A percentile compares a stretch with the other conserved stretches of the same genome.
These are phyloP conservation scores for Manacus vitellinus DNA, from an alignment of 2,113 vertebrate species.

Conservation along the genomic window DNA sequence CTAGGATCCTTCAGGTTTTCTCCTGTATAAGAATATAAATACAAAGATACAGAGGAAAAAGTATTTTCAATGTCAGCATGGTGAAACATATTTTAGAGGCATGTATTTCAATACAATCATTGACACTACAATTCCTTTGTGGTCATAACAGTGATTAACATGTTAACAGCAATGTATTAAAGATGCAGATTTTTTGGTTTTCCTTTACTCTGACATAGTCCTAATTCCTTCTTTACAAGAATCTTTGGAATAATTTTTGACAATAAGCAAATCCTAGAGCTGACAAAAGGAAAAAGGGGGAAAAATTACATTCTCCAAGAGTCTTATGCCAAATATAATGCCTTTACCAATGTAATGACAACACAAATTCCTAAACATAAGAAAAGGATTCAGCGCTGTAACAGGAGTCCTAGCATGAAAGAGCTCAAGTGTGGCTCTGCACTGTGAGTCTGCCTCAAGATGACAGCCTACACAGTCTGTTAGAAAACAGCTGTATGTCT, in stretches of 20 bases:
- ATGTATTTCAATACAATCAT: neutral
- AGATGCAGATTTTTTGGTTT: neutral
- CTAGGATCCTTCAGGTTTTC: neutral
- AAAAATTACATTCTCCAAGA: neutral
- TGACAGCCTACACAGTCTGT: neutral
- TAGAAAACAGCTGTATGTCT: neutral
- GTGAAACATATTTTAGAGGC: neutral
- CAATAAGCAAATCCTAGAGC: neutral
- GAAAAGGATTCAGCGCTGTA: neutral
- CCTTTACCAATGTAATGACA: neutral
- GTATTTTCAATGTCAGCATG: neutral
- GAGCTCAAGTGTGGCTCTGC: neutral
- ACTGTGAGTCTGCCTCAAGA: neutral
- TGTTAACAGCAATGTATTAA: neutral
- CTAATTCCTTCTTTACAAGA: neutral
- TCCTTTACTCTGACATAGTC: neutral
- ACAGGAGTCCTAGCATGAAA: neutral
- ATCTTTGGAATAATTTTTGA: neutral
- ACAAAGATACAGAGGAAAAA: neutral
- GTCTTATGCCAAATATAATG: neutral
- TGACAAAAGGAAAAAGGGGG: neutral
- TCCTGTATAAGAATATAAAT: neutral
- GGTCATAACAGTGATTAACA: neutral
- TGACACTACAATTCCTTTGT: neutral
- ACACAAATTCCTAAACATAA: neutral